A percentile compares a stretch with the other conserved stretches of the same genome.
Conservation (phyloP, 2,888 invertebrate species). For the Entomobrya proxima region DNA sequence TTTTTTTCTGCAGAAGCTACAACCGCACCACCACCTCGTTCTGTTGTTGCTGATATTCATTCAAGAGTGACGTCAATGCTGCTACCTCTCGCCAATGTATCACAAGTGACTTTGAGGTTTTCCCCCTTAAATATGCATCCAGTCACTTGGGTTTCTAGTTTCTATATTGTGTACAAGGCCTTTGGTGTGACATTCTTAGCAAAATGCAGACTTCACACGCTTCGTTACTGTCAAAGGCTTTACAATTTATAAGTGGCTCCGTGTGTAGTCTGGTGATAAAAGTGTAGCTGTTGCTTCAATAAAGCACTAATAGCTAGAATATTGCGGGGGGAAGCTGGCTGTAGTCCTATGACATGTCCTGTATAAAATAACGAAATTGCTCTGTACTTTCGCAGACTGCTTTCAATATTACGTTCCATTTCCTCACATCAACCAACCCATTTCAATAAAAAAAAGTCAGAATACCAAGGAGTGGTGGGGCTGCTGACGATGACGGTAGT, state of each 20-base stretch:
- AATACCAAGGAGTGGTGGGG: neutral
- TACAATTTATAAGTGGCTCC: slow-evolving; percentile 50
- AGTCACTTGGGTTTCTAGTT: neutral
- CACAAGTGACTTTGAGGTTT: neutral
- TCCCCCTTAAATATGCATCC: neutral
- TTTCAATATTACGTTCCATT: slow-evolving; percentile 52
- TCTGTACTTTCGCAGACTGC: neutral
- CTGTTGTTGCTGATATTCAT: neutral
- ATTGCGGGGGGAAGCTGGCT: neutral
- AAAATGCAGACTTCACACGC: slow-evolving; percentile 50
- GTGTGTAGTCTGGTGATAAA: neutral
- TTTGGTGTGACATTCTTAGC: slow-evolving; percentile 24
- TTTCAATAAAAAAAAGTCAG: slow-evolving; percentile 30
- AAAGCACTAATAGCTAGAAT: neutral
- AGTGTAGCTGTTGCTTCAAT: slow-evolving; percentile 41
- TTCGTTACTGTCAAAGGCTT: slow-evolving; percentile 47
- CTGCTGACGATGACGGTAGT: neutral
- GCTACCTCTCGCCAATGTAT: slow-evolving; percentile 15
- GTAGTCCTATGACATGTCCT: neutral
- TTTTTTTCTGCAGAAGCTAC: neutral
- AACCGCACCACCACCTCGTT: neutral
- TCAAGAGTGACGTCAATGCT: slow-evolving; percentile 42
- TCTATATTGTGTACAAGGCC: neutral
- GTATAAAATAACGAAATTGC: slow-evolving; percentile 1
- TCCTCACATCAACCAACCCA: slow-evolving; percentile 22